Evolutionary conservation across 2,113 vertebrate genomes (phyloP), one percentile per base, ranked within the genome.

Genomic region (Eulemur macaco): DNA sequence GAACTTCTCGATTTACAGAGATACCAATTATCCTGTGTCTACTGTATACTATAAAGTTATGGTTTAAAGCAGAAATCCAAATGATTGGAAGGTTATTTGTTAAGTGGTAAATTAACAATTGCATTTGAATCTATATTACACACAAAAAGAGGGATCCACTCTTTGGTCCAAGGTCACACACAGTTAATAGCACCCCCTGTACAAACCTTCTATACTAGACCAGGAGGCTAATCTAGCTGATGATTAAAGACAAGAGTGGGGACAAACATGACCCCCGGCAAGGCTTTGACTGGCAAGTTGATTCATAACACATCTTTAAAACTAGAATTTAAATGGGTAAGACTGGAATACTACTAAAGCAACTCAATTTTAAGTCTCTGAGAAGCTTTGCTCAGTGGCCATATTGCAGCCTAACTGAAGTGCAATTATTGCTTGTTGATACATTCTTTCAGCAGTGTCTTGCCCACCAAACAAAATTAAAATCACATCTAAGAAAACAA

Each of bases 401-500:
- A 39, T 18, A 76, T 9, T 23, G 71, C 8, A 14, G 56, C 68
- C 63, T 74, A 96, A 45, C 3, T 68, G 47, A 91, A 80, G 37
- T 20, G 3, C 3, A 76, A 66, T 66, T 58, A 69, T 29, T 93
- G 27, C 82, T 56, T 12, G 39, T 3, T 73, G 77, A 93, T 73
- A 64, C 42, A 91, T 52, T 89, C 37, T 89, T 96, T 77, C 23
- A 73, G 77, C 63, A 86, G 37, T 37, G 66, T 60, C 47, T 94
- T 77, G 20, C n/a, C 66, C 71, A 93, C 25, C 66, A 78, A 77
- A 89, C 52, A 68, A 86, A 84, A 78, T 37, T 52, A 86, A 94
- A 86, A 86, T 82, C 77, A 60, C 23, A 81, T 77, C 63, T 60
- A 86, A 94, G 50, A 50, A 93, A 89, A 89, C 31, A 89, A 74